These are phyloP conservation scores for Marisa cornuarietis DNA, from an alignment of 1,140 invertebrate species.

Conservation along the genomic window DNA sequence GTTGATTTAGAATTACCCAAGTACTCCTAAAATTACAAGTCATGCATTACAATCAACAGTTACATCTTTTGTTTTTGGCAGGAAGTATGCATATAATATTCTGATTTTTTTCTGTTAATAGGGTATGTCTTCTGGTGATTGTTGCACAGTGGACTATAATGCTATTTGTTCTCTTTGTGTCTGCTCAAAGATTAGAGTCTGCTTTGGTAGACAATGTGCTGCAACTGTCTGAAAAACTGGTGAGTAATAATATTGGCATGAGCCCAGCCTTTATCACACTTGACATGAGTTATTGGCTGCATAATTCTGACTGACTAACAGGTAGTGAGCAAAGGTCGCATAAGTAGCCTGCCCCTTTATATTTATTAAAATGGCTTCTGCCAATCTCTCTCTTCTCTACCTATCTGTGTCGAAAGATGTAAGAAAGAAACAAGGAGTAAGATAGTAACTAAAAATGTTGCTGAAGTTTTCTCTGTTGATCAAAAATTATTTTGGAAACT, in stretches of 20 bases:
- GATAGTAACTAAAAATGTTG: no score
- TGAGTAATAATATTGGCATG: neutral
- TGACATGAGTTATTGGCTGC: no score
- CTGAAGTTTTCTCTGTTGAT: no score
- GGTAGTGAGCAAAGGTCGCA: no score
- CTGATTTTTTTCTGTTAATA: conserved; percentile 28
- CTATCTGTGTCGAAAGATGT: no score
- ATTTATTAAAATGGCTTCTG: no score
- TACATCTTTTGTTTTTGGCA: neutral
- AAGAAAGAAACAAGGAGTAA: no score
- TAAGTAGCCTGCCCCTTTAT: no score
- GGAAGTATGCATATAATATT: conserved; percentile 5
- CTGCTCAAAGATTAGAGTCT: conserved; percentile 34
- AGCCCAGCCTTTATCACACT: no score
- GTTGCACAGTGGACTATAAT: conserved; percentile 52
- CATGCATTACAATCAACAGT: neutral
- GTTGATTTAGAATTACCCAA: neutral
- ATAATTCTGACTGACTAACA: no score
- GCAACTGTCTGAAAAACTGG: conserved; percentile 31
- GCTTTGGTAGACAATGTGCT: conserved; percentile 4
- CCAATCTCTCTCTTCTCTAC: no score
- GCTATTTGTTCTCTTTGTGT: conserved; percentile 40
- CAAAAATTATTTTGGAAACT: no score
- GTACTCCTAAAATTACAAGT: neutral
- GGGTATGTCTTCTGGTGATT: conserved; percentile 53